Conservation (phyloP, 1,140 invertebrate species). For the Euglossa dilemma region DNA sequence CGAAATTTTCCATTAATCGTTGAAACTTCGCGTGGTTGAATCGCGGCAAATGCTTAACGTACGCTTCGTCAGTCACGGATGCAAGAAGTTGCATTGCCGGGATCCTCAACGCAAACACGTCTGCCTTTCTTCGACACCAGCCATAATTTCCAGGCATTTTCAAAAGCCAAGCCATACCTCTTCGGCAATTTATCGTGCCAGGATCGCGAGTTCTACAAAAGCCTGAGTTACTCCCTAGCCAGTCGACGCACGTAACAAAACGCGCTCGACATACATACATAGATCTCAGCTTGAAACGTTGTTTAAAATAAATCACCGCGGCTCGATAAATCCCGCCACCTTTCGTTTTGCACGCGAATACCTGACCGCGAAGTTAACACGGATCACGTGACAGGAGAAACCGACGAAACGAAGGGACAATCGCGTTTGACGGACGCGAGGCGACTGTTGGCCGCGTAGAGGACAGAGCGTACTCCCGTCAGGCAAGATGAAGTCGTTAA, state of each 20-base stretch:
- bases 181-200: neutral
- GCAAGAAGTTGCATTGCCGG: neutral
- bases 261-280: neutral
- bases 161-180: neutral
- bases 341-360: neutral
- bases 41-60: too few relatives aligned
- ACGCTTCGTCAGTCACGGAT: too few relatives aligned
- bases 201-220: neutral
- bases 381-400: neutral
- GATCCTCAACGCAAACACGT: neutral
- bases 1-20: neutral
- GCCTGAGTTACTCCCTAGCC: neutral
- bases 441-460: neutral
- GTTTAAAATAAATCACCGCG: slow-evolving; percentile 12
- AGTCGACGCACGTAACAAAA: neutral
- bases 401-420: slow-evolving; percentile 16
- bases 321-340: neutral
- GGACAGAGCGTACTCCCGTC: slow-evolving; percentile 25
- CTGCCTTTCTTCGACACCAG: neutral
- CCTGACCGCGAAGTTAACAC: neutral
- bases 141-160: neutral
- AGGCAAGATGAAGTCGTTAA: slow-evolving; percentile 64
- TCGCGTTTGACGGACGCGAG: slow-evolving; percentile 22
- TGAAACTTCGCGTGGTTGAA: too few relatives aligned
- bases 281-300: neutral